Base-by-base conservation (phyloP, 92 coral and sea anemone genomes). In the Micromussa lordhowensis region DNA sequence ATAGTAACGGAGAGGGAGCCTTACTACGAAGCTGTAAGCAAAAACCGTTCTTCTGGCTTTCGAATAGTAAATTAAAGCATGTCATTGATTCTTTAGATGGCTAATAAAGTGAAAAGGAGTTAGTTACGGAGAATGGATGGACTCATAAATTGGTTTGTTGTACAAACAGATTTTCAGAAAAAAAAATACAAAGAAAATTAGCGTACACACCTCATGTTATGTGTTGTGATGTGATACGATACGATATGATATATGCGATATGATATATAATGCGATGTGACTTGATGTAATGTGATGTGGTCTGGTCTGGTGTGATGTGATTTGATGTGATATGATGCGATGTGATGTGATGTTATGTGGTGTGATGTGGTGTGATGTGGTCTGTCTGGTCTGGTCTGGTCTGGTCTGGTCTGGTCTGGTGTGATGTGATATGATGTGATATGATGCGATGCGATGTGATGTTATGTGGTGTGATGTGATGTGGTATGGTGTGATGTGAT, bases 11-110 rank as follows among this genome's bases (percentile, higher is more conserved):
- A 92, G 32, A 83, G 82, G 61, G 94, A 92, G 68, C 78, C 84
- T 78, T 92, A 84, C 49, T 92, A 88, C 63, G 85, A 90, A 21
- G 89, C 94, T 68, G 94, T 92, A 81, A 68, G 94, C 68, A 55
- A 13, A 19, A 31, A 21, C 14, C 22, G 29, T 12, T 30, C 0
- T 17, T 22, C 31, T 3, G 12, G 30, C 15, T 9, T 66, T 19
- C 24, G 0, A 66, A 26, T 2, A 13, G 68, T 61, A 22, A n/a
- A n/a, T n/a, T n/a, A n/a, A 19, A 17, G 2, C 4, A n/a, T 11
- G 4, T 66, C 26, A 11, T 66, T 66, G 15, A 3, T 55, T 19
- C 3, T 16, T 11, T 5, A 2, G 61, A 55, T 55, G 17, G 13
- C 9, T 10, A 2, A 51, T 51, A 3, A 10, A 51, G 3, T 51